These are phyloP conservation scores for Cataglyphis cursor DNA, from an alignment of 2,888 invertebrate species.

Conservation along the genomic window DNA sequence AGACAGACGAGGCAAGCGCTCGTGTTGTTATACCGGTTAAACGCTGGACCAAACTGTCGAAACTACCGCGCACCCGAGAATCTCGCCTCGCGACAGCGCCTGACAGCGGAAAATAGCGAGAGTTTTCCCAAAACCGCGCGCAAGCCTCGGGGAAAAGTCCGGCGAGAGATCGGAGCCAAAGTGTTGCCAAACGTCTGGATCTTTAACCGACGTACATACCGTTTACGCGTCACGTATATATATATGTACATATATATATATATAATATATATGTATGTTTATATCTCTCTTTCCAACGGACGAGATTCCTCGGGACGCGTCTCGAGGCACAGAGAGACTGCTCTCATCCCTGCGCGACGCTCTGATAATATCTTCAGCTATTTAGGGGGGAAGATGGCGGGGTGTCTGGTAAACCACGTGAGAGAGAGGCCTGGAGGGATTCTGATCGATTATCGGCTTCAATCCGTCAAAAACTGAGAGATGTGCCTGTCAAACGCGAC, in stretches of 20 bases:
- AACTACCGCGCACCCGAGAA: slow-evolving; percentile 27
- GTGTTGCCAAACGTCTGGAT: neutral
- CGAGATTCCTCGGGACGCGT: neutral
- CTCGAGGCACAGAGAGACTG: neutral
- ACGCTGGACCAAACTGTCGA: slow-evolving; percentile 1
- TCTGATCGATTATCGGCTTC: slow-evolving; percentile 8
- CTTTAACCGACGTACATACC: neutral
- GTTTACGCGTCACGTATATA: neutral
- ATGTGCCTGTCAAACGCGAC: neutral
- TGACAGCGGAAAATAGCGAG: neutral
- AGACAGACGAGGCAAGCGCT: neutral
- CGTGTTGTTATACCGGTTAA: slow-evolving; percentile 14
- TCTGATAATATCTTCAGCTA: neutral
- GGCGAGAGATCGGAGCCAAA: neutral
- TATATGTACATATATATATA: neutral
- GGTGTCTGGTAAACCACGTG: neutral
- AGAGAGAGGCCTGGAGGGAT: neutral
- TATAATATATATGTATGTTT: neutral
- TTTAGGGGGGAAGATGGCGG: neutral
- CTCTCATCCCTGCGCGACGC: neutral
- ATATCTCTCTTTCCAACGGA: neutral
- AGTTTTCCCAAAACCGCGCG: slow-evolving; percentile 12
- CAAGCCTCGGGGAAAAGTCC: slow-evolving; percentile 13
- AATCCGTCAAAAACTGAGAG: neutral
- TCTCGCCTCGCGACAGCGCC: slow-evolving; percentile 29